phyloP scores from a whole-genome alignment of 2,888 invertebrate species.

The Diaphora mendica region DNA sequence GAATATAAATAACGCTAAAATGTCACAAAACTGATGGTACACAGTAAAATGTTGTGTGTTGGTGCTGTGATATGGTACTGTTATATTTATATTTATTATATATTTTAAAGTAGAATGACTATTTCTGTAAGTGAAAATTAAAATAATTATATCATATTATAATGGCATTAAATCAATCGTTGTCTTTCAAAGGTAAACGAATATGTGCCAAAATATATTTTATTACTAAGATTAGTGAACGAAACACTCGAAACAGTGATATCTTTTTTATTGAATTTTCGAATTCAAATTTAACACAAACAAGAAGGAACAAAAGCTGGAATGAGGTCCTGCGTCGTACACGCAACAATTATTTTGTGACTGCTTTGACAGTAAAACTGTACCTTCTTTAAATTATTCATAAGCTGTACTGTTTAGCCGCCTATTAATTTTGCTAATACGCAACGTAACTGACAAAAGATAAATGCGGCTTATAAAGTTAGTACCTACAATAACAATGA shows the following conservation, averaged over 20 bases:
- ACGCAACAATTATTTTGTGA: neutral
- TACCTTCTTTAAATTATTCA: neutral
- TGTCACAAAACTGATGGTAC: conserved; percentile 65
- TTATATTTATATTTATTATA: conserved; percentile 61
- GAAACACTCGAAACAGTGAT: conserved; percentile 19
- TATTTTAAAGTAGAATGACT: conserved; percentile 58
- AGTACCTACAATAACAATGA: neutral
- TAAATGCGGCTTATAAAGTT: neutral
- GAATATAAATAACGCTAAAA: conserved; percentile 53
- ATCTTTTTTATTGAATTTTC: conserved; percentile 12
- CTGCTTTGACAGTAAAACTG: neutral
- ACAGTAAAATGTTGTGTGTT: conserved; percentile 68
- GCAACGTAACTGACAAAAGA: neutral
- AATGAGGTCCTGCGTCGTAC: neutral
- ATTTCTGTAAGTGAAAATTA: conserved; percentile 50
- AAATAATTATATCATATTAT: conserved; percentile 33
- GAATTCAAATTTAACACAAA: conserved; percentile 10
- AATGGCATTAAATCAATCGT: conserved; percentile 44
- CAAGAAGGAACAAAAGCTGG: conserved; percentile 5
- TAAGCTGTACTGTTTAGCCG: neutral
- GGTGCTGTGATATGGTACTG: conserved; percentile 78
- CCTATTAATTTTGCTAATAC: neutral
- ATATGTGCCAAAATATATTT: conserved; percentile 56
- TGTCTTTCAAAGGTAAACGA: conserved; percentile 43
- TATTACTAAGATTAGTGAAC: conserved; percentile 32